Evolutionary conservation across 35 echinoderm and acorn worm genomes (phyloP), one percentile per base, ranked within the genome.

Genomic region (Strongylocentrotus purpuratus): DNA sequence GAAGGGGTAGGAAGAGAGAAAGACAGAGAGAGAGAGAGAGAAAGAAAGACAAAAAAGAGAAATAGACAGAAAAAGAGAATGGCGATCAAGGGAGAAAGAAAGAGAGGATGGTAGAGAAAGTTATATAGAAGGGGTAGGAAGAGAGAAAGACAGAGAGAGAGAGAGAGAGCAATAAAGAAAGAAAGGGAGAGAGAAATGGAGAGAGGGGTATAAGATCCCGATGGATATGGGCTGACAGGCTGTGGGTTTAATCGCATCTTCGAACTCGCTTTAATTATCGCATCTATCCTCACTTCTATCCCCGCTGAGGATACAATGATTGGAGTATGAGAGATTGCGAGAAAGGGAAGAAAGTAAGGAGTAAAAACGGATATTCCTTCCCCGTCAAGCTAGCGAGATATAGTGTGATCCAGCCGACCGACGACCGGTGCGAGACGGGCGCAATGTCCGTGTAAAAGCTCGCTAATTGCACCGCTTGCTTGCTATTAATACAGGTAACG

Each of bases 241-340:
- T 46, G 87, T 89, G 87, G 87, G 87, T 89, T 89, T 89, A 89
- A 89, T 89, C 87, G 87, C 45, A 89, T 33, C 91, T 93, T 32
- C 91, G n/a, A 93, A n/a, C 46, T 93, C 91, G 91, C 91, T 93
- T 47, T 93, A 93, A 93, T 93, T 93, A 93, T 93, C 91, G 91
- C 91, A 55, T 93, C 91, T 93, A 46, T 93, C 91, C 48, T 48
- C 91, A 93, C 91, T 18, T 13, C 91, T 10, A 31, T 93, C 46
- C 22, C 87, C 45, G 87, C 87, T 33, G 45, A 46, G 87, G 33
- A 46, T 33, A 86, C 33, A 33, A 41, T 13, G 50, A 55, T 78
- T 22, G 20, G 22, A n/a, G 65, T 78, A n/a, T 4, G 65, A 78
- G 65, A 78, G 65, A 78, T n/a, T 28, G 65, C 20, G 22, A 78